Conservation (phyloP, 2,113 vertebrate species). For the Erythrolamprus reginae region DNA sequence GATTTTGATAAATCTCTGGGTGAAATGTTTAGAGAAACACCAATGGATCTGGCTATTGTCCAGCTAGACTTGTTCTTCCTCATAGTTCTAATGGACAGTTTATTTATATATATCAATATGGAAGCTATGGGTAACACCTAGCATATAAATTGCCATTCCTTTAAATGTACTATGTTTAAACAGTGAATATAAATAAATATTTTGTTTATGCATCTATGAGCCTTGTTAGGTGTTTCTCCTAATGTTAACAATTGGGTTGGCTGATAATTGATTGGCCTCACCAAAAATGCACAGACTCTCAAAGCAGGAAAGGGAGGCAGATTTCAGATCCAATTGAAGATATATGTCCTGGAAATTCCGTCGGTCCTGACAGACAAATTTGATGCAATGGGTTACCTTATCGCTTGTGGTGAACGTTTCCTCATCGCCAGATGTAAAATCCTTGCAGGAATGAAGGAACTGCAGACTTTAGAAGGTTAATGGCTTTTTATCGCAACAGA, state of each 20-base stretch:
- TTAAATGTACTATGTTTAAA: background rate
- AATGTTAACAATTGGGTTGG: background rate
- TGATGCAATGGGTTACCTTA: too few species aligned
- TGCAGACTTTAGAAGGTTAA: too few species aligned
- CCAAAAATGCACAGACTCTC: background rate
- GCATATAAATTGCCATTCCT: accelerated
- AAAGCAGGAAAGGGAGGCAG: background rate
- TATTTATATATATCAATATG: background rate
- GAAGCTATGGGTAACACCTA: background rate
- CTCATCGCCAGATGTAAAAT: too few species aligned
- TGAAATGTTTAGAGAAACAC: background rate
- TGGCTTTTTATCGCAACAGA: too few species aligned
- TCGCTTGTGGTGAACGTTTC: too few species aligned
- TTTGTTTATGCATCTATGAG: background rate
- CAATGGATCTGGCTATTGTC: background rate
- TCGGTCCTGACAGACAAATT: too few species aligned
- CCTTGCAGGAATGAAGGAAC: too few species aligned
- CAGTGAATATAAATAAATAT: background rate
- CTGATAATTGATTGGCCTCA: background rate
- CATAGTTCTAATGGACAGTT: background rate
- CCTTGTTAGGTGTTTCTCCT: background rate
- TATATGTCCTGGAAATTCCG: background rate
- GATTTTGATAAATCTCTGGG: background rate
- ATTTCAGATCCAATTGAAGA: background rate
- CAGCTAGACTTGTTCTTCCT: background rate